These are phyloP conservation scores for Oostethus manadensis DNA, from an alignment of 2,113 vertebrate genomes.

Conservation along the genomic window DNA sequence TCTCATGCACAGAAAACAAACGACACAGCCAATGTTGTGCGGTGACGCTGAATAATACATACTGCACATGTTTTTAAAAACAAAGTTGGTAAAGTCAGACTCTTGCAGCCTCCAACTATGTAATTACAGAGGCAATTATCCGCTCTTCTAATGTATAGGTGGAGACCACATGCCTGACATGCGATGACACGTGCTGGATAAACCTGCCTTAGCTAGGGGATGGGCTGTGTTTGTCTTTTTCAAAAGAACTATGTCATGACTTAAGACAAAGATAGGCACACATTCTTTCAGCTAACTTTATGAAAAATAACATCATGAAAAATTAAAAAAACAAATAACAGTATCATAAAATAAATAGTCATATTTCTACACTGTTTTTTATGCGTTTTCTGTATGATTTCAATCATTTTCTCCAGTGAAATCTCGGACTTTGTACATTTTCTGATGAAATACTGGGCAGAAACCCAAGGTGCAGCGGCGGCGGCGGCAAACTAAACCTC, in stretches of 20 bases:
- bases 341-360: no score
- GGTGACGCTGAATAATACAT: not conserved
- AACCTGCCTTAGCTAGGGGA: slow-evolving; percentile 6
- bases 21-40: not conserved
- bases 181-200: slow-evolving; percentile 40
- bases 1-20: not conserved
- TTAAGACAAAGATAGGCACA: no score
- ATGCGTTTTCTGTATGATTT: no score
- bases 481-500: no score
- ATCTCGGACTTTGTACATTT: no score
- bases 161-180: slow-evolving; percentile 40
- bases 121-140: slow-evolving; percentile 40
- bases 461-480: no score
- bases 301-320: no score
- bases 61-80: not conserved
- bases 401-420: no score
- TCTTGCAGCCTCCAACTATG: slow-evolving; percentile 32
- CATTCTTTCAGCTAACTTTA: no score
- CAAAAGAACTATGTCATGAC: not conserved
- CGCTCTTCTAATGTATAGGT: slow-evolving; percentile 16
- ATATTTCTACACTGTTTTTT: no score
- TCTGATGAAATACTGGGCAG: no score
- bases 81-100: slow-evolving; percentile 4
- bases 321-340: no score
- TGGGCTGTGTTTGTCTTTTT: not conserved